Evolutionary conservation across 2,113 vertebrate species (phyloP).

Genomic region (Lutjanus erythropterus): DNA sequence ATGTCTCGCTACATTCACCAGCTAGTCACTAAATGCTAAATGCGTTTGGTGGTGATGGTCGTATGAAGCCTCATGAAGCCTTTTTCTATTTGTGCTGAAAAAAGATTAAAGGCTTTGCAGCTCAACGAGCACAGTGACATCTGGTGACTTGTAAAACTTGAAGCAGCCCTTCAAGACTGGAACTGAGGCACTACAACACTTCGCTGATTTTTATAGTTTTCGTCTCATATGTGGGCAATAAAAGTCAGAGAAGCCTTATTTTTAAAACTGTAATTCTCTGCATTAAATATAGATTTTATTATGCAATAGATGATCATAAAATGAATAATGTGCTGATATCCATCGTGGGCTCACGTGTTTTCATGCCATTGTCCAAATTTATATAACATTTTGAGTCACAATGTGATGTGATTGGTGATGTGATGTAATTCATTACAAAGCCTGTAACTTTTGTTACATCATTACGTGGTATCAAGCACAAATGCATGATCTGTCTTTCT

Average conservation of each 20-base stretch:
- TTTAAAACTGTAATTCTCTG: background rate
- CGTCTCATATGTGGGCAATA: background rate
- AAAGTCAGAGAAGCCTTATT: background rate
- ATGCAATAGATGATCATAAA: background rate
- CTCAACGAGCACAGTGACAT: background rate
- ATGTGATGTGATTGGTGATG: background rate
- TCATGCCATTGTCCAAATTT: background rate
- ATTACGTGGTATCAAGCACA: background rate
- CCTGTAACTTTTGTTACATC: background rate
- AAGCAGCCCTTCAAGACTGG: background rate
- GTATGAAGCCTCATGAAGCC: background rate
- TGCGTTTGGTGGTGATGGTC: background rate
- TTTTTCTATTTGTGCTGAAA: background rate
- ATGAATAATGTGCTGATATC: background rate
- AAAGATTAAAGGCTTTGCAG: background rate
- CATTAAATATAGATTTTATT: slow-evolving; percentile 5
- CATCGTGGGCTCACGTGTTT: background rate
- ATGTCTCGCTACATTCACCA: background rate
- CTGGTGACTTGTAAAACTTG: background rate
- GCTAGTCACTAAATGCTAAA: background rate
- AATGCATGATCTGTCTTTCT: background rate
- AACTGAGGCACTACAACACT: background rate
- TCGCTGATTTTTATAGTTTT: background rate
- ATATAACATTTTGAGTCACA: background rate
- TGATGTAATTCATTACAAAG: background rate